Percentiles rank a stretch among this genome's conserved stretches.
Conservation (phyloP, 1,140 invertebrate species). For the Heliconius hewitsoni region DNA sequence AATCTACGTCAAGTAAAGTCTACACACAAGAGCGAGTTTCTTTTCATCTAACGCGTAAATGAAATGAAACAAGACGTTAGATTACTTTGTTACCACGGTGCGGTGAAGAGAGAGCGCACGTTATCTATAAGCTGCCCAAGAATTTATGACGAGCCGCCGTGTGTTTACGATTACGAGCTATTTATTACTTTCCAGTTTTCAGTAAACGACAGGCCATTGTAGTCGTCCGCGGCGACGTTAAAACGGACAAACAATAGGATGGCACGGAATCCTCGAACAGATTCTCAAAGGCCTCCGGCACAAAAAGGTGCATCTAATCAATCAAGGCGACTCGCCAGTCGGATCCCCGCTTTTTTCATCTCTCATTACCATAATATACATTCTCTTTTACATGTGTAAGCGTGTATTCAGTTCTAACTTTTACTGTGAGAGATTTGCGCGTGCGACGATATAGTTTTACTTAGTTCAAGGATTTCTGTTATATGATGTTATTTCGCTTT, state of each 20-base stretch:
- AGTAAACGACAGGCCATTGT: conserved; percentile 40
- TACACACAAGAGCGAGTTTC: conserved; percentile 1
- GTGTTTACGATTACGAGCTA: conserved; percentile 49
- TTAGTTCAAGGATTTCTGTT: conserved; percentile 67
- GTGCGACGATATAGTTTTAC: conserved; percentile 66
- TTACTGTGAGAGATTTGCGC: conserved; percentile 44
- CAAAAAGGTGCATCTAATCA: conserved; percentile 76
- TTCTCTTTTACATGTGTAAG: conserved; percentile 39
- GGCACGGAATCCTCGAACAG: conserved; percentile 37
- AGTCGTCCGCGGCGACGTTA: conserved; percentile 40
- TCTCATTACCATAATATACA: conserved; percentile 58
- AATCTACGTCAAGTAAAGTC: conserved; percentile 10
- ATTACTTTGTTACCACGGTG: conserved; percentile 21
- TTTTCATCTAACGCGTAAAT: conserved; percentile 5
- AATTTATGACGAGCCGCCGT: conserved; percentile 43
- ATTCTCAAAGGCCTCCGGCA: conserved; percentile 51
- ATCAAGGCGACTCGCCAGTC: conserved; percentile 55
- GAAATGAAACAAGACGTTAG: conserved; percentile 18
- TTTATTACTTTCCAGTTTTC: conserved; percentile 53
- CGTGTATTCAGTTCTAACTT: conserved; percentile 11
- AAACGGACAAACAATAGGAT: conserved; percentile 56
- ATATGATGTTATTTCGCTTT: conserved; percentile 41
- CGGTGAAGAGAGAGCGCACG: not conserved
- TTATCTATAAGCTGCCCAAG: conserved; percentile 25
- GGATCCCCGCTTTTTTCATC: conserved; percentile 52